phyloP scores from a whole-genome alignment of 1,140 invertebrate species.

The Drosophila nikananu region DNA sequence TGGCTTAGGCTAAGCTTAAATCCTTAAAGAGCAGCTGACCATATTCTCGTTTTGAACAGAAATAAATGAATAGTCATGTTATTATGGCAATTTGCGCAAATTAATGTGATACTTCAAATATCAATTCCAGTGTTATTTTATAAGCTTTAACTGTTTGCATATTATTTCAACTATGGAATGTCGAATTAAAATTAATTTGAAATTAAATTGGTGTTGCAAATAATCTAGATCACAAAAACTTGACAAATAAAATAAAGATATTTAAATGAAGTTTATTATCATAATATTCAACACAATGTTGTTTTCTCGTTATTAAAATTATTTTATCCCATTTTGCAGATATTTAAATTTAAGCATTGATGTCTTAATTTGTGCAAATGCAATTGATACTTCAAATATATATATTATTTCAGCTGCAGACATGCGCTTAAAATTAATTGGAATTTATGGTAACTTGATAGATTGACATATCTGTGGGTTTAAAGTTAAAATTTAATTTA shows the following conservation, averaged over 20 bases:
- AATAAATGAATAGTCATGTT: constrained; percentile 11
- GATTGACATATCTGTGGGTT: not conserved
- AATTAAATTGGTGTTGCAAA: constrained; percentile 22
- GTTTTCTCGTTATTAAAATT: not conserved
- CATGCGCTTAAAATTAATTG: not conserved
- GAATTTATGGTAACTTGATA: not conserved
- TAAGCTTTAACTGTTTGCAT: constrained; percentile 15
- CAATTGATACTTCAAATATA: constrained; percentile 1
- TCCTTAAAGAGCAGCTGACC: constrained; percentile 12
- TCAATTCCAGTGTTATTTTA: constrained; percentile 11
- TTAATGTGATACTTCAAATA: constrained; percentile 31
- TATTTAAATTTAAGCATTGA: not conserved
- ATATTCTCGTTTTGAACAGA: not conserved
- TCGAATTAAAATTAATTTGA: constrained; percentile 29
- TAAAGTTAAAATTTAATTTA: not conserved
- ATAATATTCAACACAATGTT: not conserved
- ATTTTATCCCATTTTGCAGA: not conserved
- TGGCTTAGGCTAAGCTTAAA: constrained; percentile 1
- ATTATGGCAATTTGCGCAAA: constrained; percentile 15
- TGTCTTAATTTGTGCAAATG: constrained; percentile 9
- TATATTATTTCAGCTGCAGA: not conserved
- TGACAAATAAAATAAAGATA: not conserved
- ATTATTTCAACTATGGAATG: constrained; percentile 1
- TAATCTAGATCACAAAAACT: not conserved
- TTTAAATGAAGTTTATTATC: not conserved